These are phyloP conservation scores for Rotaria macrura DNA, from an alignment of 2,888 invertebrate genomes.

Conservation along the genomic window DNA sequence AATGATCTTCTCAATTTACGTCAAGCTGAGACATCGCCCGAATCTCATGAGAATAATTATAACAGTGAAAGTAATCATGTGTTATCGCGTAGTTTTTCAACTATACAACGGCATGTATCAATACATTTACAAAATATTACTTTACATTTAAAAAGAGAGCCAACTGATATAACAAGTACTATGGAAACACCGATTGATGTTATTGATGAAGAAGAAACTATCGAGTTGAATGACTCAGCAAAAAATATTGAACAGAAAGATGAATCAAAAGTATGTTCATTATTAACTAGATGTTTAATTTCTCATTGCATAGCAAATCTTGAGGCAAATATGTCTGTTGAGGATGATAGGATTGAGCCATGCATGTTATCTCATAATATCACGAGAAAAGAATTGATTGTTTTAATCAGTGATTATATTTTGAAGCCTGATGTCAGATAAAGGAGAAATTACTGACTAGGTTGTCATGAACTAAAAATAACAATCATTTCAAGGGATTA, in stretches of 20 bases:
- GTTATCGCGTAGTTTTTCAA: neutral
- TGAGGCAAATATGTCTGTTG: too few relatives aligned
- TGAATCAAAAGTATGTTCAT: neutral
- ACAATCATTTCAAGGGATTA: too few relatives aligned
- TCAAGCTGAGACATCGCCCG: neutral
- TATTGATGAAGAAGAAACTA: neutral
- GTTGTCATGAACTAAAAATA: too few relatives aligned
- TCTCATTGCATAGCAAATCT: neutral
- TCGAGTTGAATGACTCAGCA: neutral
- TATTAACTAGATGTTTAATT: too few relatives aligned
- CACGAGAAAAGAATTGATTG: too few relatives aligned
- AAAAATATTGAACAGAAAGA: neutral
- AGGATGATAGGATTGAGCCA: too few relatives aligned
- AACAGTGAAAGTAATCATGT: neutral
- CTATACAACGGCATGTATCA: slow-evolving; percentile 1
- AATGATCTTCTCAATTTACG: slow-evolving; percentile 8
- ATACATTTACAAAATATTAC: neutral
- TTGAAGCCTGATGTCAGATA: too few relatives aligned
- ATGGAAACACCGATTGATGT: neutral
- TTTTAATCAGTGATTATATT: too few relatives aligned
- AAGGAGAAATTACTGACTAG: too few relatives aligned
- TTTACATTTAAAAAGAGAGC: neutral
- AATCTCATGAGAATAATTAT: neutral
- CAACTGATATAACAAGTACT: neutral
- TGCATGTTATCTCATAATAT: too few relatives aligned